Evolutionary conservation across 2,888 invertebrate genomes (phyloP).

Genomic region (Limnephilus marmoratus): DNA sequence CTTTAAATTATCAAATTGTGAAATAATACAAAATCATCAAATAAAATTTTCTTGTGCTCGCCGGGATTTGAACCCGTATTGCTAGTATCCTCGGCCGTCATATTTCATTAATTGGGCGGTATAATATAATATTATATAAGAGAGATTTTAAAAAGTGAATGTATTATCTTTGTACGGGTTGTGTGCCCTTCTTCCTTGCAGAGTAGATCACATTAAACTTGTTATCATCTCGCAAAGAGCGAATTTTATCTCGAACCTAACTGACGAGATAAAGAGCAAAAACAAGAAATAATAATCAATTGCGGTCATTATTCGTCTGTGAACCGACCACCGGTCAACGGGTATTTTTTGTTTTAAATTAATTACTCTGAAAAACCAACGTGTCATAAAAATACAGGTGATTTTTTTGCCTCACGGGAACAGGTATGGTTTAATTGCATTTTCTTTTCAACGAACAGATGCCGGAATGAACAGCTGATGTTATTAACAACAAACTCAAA

Average conservation of each 20-base stretch:
- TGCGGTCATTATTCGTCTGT: neutral
- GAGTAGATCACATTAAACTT: neutral
- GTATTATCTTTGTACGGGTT: neutral
- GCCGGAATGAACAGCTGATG: neutral
- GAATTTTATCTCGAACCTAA: neutral
- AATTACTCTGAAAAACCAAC: neutral
- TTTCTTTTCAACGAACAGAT: constrained; percentile 27
- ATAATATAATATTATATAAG: neutral
- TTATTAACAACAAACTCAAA: neutral
- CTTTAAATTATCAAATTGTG: too few species aligned
- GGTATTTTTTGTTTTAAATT: neutral
- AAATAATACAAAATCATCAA: too few species aligned
- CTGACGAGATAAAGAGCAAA: constrained; percentile 9
- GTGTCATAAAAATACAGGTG: neutral
- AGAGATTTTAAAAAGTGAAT: neutral
- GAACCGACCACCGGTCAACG: neutral
- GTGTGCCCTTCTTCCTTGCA: neutral
- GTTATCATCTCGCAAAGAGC: neutral
- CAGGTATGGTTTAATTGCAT: constrained; percentile 26
- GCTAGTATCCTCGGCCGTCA: too few species aligned
- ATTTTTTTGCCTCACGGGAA: neutral
- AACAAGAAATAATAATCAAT: neutral
- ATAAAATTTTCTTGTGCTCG: too few species aligned
- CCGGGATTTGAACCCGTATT: too few species aligned
- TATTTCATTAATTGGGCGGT: too few species aligned